Evolutionary conservation across 2,797 vertebrate genomes (phyloP), one percentile per base, ranked within the genome.

Genomic region (Psittacula echo): DNA sequence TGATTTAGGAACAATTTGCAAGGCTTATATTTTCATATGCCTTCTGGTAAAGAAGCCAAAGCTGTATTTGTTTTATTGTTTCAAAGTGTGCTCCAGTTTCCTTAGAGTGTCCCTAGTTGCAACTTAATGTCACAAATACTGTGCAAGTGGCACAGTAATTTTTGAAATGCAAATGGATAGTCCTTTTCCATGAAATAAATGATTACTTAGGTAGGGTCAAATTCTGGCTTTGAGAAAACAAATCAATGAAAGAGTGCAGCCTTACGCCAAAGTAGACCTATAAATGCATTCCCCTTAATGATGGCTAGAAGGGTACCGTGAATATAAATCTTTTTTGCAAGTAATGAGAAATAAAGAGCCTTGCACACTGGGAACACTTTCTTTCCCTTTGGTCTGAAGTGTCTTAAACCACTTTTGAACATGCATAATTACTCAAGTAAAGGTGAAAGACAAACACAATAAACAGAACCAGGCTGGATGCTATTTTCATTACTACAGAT

Each of bases 31-130:
- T 86, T 78, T 37, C 30, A 32, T 23, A 16, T n/a, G 73, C 50
- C 16, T 95, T 70, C 80, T 75, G 47, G 45, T 90, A 72, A 89
- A 93, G 89, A 79, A 44, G 9, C 50, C 54, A 32, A 91, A 80
- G 32, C 41, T 56, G 2, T 77, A 47, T 70, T 85, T 80, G 60
- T 37, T 89, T 89, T 90, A 47, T 48, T 65, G 19, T 78, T 91
- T 85, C 60, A 56, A 70, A 76, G 61, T 51, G 26, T 24, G 5
- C 66, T 66, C 67, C 64, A 54, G 32, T 84, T 91, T 41, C 44
- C 84, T 58, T 73, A 30, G 73, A n/a, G 32, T 64, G 54, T 73
- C 50, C 50, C 37, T 37, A 23, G 39, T 54, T 48, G 16, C 53
- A 84, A 26, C 15, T 44, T 82, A 11, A 29, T 44, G 48, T 87